Base-by-base conservation (phyloP, 1,140 invertebrate genomes). In the Drosophila grimshawi region DNA sequence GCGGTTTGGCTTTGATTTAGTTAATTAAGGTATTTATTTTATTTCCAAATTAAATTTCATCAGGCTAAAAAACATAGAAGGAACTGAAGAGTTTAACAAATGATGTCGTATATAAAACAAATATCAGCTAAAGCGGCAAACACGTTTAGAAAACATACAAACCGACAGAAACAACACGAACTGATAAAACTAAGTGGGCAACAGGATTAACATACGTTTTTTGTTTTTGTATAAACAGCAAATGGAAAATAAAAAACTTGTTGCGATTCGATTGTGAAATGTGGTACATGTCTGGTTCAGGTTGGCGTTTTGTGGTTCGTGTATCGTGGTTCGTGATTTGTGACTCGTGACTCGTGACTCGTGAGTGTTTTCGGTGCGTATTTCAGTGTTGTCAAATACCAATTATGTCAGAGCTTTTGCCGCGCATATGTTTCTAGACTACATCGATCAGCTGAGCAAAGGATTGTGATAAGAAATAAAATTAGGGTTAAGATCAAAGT, bases 321-420 rank as follows among this genome's bases (percentile, higher is more conserved):
- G 37, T 53, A 7, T 56, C 29, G 29, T 49, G 49, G 8, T 30
- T 61, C 46, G 64, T 76, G 65, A 62, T 39, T 75, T 39, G 59
- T 76, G 53, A 57, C 6, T 64, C n/a, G 32, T 45, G 48, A 11
- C n/a, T n/a, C n/a, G 59, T 76, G 53, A 57, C 6, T 64, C n/a
- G 32, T 45, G 48, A 11, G 46, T 62, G 64, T 49, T 56, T 10
- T 19, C 19, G 71, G 30, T 39, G 30, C 35, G 10, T 69, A 49
- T 60, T 46, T 70, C 3, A 35, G 60, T 65, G 61, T 76, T 35
- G 66, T 81, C 78, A 79, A 90, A 89, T 89, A 90, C 85, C 85
- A 90, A 89, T 89, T 89, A 90, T 90, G 74, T 85, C 80, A 81
- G 77, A 88, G 85, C 80, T 83, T 71, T 78, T 72, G 64, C 32